A percentile compares a stretch with the other conserved stretches of the same genome.
Evolutionary conservation across 1,140 invertebrate species (phyloP).

Genomic region (Heliconius congener): DNA sequence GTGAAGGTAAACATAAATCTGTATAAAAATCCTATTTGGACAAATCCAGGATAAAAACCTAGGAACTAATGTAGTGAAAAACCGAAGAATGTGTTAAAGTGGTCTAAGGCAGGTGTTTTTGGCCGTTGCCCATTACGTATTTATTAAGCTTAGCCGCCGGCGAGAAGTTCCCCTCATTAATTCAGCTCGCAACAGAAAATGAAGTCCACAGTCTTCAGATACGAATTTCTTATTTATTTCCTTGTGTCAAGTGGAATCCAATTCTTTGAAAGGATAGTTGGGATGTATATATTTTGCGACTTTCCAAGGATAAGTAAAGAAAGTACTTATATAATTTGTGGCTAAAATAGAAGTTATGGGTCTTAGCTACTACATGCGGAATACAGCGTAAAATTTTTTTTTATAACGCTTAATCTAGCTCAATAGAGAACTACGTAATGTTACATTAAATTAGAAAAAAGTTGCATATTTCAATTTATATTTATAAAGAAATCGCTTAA

Average conservation of each 20-base stretch:
- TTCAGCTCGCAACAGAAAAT: conserved; percentile 39
- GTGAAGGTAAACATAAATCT: neutral
- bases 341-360: too few species aligned
- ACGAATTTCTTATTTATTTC: conserved; percentile 3
- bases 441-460: neutral
- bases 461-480: neutral
- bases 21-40: too few species aligned
- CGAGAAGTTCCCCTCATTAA: conserved; percentile 48
- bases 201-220: conserved; percentile 2
- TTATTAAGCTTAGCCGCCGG: conserved; percentile 48
- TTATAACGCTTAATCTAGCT: too few species aligned
- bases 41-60: too few species aligned
- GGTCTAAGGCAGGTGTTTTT: conserved; percentile 22
- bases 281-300: neutral
- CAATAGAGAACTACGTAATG: neutral
- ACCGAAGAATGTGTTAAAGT: conserved; percentile 1
- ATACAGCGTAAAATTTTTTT: too few species aligned
- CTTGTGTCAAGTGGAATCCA: neutral
- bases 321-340: too few species aligned
- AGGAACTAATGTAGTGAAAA: neutral
- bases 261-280: conserved; percentile 1
- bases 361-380: too few species aligned
- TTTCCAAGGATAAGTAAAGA: too few species aligned
- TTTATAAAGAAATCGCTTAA: neutral
- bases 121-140: conserved; percentile 49